A percentile compares a stretch with the other conserved stretches of the same genome.
These are phyloP conservation scores for Caenorhabditis drosophilae DNA, from an alignment of 2,888 invertebrate species.

Conservation along the genomic window DNA sequence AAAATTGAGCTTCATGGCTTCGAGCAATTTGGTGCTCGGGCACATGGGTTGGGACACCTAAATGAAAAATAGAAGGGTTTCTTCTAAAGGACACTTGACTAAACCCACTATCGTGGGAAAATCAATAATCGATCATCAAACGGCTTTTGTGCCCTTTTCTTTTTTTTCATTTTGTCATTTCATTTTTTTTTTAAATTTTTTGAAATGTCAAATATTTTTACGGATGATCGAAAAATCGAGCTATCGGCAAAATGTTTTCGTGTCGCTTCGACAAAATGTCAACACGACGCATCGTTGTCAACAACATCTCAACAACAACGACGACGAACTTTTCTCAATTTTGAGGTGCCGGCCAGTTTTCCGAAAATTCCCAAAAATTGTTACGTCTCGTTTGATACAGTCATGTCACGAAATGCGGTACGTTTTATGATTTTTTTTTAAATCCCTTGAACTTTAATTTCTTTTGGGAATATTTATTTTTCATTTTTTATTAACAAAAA, in stretches of 20 bases:
- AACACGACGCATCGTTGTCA: not conserved
- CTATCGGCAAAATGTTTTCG: slow-evolving; percentile 38
- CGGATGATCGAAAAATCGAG: slow-evolving; percentile 33
- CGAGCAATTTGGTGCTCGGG: slow-evolving; percentile 34
- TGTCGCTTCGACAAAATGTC: slow-evolving; percentile 23
- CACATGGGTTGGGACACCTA: slow-evolving; percentile 8
- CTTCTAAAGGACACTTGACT: slow-evolving; percentile 10
- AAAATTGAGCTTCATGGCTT: slow-evolving; percentile 44
- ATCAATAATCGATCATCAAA: slow-evolving; percentile 5
- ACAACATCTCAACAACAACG: slow-evolving; percentile 1
- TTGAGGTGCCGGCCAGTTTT: slow-evolving; percentile 23
- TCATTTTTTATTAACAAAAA: not conserved
- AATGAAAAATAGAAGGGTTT: not conserved
- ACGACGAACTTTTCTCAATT: slow-evolving; percentile 19
- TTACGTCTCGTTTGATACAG: slow-evolving; percentile 23
- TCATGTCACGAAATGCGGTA: slow-evolving; percentile 32
- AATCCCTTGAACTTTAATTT: too few species aligned
- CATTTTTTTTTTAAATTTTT: too few species aligned
- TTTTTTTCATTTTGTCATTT: not conserved
- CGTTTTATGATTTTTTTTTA: slow-evolving; percentile 1
- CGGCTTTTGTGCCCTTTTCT: not conserved
- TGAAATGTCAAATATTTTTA: slow-evolving; percentile 35
- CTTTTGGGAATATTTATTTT: not conserved
- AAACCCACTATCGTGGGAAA: slow-evolving; percentile 26
- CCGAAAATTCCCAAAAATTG: slow-evolving; percentile 32